Evolutionary conservation across 2,888 invertebrate genomes (phyloP).

Genomic region (Phengaris arion): DNA sequence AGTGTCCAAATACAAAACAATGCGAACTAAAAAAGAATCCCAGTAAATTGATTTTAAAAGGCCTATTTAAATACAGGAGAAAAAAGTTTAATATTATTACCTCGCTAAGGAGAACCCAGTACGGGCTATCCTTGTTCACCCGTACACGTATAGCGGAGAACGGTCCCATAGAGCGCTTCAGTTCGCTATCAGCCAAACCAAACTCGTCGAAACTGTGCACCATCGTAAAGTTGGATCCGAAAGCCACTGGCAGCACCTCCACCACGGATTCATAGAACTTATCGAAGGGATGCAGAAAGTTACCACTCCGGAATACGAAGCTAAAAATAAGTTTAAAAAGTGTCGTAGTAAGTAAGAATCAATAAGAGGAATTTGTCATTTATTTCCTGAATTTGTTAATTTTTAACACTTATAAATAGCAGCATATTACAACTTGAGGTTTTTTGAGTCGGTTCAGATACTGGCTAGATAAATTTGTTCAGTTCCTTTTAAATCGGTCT

Average conservation of each 20-base stretch:
- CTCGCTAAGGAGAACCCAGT: conserved; percentile 96
- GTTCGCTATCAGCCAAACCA: conserved; percentile 88
- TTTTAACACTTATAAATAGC: too few species aligned
- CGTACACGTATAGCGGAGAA: conserved; percentile 86
- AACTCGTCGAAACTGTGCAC: conserved; percentile 89
- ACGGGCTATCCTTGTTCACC: conserved; percentile 88
- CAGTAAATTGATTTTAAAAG: too few species aligned
- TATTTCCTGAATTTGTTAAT: too few species aligned
- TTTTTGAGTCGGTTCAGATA: too few species aligned
- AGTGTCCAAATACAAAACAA: not conserved
- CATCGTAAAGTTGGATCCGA: conserved; percentile 82
- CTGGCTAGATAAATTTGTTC: too few species aligned
- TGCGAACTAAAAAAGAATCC: not conserved
- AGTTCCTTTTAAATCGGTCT: too few species aligned
- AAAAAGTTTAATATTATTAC: conserved; percentile 67
- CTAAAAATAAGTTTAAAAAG: conserved; percentile 60
- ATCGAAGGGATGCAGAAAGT: conserved; percentile 93
- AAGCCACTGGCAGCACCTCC: conserved; percentile 83
- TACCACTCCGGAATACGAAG: conserved; percentile 92
- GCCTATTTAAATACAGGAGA: too few species aligned
- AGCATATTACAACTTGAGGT: too few species aligned
- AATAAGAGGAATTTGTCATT: not conserved
- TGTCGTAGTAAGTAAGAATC: not conserved
- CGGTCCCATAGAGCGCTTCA: conserved; percentile 84
- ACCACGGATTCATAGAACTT: conserved; percentile 92